Conservation (phyloP, 2,113 vertebrate species). For the Onychorhynchus coronatus region DNA sequence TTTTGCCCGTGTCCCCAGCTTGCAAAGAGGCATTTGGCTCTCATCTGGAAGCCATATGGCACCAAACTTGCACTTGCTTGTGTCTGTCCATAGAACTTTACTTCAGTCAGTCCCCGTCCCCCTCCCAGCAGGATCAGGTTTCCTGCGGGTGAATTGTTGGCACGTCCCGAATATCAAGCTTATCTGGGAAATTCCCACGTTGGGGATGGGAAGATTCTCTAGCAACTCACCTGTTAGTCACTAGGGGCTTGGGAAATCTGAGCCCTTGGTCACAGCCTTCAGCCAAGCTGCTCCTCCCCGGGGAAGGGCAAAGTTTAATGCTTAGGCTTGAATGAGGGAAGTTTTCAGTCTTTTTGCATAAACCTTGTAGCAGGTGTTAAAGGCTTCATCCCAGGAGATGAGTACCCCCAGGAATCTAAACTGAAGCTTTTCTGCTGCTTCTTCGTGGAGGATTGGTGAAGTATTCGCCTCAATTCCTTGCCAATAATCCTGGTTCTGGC, state of each 20-base stretch:
- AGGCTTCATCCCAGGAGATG: neutral
- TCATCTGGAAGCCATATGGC: neutral
- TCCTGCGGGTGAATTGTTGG: neutral
- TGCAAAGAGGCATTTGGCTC: neutral
- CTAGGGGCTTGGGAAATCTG: neutral
- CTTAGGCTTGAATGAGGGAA: rapidly evolving
- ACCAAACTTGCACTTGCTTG: neutral
- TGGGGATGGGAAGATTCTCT: neutral
- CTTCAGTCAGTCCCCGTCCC: neutral
- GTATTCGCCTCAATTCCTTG: rapidly evolving
- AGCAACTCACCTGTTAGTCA: rapidly evolving
- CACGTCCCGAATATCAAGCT: neutral
- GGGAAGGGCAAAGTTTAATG: neutral
- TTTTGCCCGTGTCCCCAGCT: neutral
- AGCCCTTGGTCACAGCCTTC: neutral
- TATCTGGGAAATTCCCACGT: neutral
- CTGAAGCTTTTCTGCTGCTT: neutral
- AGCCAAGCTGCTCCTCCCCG: neutral
- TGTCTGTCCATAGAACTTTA: rapidly evolving
- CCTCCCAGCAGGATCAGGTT: neutral
- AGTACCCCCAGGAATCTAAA: neutral
- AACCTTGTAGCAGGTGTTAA: neutral
- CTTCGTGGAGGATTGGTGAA: neutral
- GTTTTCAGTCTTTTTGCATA: neutral
- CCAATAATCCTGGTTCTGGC: neutral